Percentiles rank a stretch among this genome's conserved stretches.
phyloP scores from a whole-genome alignment of 2,888 invertebrate species.

The Eupithecia insigniata region DNA sequence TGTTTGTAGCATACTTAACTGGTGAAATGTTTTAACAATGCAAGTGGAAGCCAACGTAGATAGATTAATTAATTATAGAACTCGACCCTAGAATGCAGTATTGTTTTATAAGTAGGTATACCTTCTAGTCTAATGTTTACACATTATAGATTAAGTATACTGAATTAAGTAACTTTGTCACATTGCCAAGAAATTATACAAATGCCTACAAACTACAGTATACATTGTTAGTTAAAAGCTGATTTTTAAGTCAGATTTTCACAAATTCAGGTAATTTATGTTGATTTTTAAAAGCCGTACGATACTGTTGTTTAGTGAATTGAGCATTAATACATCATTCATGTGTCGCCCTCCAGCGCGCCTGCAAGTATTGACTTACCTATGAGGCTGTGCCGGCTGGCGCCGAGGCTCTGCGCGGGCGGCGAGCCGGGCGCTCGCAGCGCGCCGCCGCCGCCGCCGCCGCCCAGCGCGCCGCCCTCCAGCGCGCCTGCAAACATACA shows the following conservation, averaged over 20 bases:
- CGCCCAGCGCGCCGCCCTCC: slow-evolving; percentile 83
- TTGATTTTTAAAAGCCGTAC: background rate
- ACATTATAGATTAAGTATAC: background rate
- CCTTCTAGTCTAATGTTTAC: background rate
- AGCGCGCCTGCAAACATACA: slow-evolving; percentile 75
- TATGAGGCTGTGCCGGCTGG: slow-evolving; percentile 82
- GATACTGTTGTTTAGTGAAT: background rate
- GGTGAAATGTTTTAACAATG: background rate
- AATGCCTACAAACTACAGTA: background rate
- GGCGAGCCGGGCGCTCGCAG: slow-evolving; percentile 81
- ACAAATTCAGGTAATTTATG: too few species aligned
- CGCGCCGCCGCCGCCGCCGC: slow-evolving; percentile 82
- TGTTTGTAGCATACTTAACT: background rate
- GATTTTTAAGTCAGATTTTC: background rate
- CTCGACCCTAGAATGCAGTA: background rate
- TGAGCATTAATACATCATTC: background rate
- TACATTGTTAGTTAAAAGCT: background rate
- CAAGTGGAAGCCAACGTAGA: background rate
- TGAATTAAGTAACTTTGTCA: background rate
- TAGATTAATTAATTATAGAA: background rate
- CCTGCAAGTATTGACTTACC: slow-evolving; percentile 60
- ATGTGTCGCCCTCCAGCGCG: too few species aligned
- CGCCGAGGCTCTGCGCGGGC: slow-evolving; percentile 82
- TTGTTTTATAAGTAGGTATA: background rate
- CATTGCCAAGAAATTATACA: background rate